Base-by-base conservation (phyloP, 2,888 invertebrate genomes). In the Disparrhopalites patrizii region DNA sequence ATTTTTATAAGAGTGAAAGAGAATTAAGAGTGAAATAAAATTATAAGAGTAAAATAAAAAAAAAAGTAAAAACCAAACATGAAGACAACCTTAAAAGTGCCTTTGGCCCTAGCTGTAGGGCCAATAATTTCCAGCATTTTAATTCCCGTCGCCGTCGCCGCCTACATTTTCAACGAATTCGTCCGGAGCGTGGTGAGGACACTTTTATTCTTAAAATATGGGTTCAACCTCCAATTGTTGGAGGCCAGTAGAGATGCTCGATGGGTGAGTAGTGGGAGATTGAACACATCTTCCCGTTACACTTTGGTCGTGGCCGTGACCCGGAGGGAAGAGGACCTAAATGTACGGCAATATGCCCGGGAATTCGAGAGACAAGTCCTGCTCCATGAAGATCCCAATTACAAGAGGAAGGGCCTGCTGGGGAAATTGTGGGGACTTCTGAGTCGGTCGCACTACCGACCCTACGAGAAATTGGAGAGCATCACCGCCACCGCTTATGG, bases 391-490 rank as follows among this genome's bases (percentile, higher is more conserved):
- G 66, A 63, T 7, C 20, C 28, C 15, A 58, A 55, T 10, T 56
- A 55, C n/a, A 51, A 18, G 1, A 28, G 47, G 10, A 31, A 8
- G 30, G 33, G 31, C 8, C n/a, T 56, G 10, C n/a, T n/a, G n/a
- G n/a, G n/a, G n/a, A n/a, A n/a, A n/a, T n/a, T n/a, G n/a, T 7
- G 30, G 7, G 15, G 30, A 7, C 51, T 61, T 51, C 13, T 18
- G 13, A 13, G 25, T 18, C 15, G 25, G 10, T 18, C 23, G 13
- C 20, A 36, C 3, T 57, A 57, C 33, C 25, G 64, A 57, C 71
- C 71, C 0, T 74, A 71, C 62, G 63, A 67, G 31, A 74, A 70
- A 43, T 36, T 74, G 25, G 67, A 61, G n/a, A 69, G 70, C n/a
- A 73, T 70, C 15, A 61, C 71, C 54, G 60, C 60, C 2, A 64